phyloP scores from a whole-genome alignment of 2,797 vertebrate species.

The Margarornis squamiger region DNA sequence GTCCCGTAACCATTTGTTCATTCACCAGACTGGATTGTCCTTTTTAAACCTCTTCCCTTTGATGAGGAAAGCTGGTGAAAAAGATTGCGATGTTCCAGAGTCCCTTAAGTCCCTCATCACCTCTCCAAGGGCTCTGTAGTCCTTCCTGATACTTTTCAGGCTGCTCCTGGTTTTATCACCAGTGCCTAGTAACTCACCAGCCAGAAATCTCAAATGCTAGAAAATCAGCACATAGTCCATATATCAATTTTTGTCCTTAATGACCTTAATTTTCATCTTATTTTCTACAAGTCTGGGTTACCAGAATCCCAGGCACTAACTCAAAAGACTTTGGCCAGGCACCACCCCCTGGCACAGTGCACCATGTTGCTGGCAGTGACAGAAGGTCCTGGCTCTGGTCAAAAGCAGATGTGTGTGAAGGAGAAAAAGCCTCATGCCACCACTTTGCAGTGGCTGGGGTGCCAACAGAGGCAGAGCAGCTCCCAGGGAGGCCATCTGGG shows the following conservation, averaged over 20 bases:
- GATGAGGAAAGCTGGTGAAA: neutral
- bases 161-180: neutral
- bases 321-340: neutral
- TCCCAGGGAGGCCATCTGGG: accelerated
- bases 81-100: neutral
- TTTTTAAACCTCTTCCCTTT: neutral
- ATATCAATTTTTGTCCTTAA: neutral
- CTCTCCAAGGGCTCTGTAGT: neutral
- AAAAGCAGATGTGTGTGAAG: neutral
- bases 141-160: neutral
- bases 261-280: neutral
- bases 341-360: neutral
- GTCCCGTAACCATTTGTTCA: neutral
- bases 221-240: too few relatives aligned
- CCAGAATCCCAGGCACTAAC: neutral
- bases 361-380: neutral
- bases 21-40: neutral
- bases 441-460: neutral
- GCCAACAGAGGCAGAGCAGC: accelerated
- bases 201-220: too few relatives aligned
- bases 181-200: neutral
- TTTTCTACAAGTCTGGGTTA: neutral
- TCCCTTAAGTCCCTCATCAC: too few relatives aligned
- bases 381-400: neutral
- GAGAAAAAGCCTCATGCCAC: neutral